Evolutionary conservation across 2,888 invertebrate species (phyloP).

Genomic region (Drymonia ruficornis): DNA sequence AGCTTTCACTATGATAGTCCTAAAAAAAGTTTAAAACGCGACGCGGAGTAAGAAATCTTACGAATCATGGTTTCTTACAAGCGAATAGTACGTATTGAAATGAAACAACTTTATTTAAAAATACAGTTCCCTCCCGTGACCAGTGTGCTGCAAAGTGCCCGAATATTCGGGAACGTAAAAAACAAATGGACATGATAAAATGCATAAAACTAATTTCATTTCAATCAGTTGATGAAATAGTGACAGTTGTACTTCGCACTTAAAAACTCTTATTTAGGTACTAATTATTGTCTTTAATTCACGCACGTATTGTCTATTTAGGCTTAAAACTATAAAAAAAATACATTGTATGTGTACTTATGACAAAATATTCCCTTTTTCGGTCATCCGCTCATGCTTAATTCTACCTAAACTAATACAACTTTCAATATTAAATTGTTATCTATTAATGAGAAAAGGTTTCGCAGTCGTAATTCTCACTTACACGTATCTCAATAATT

Average conservation of each 20-base stretch:
- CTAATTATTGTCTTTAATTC: neutral
- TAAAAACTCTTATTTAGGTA: neutral
- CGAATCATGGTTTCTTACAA: too few relatives aligned
- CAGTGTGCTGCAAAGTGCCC: neutral
- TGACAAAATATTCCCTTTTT: slow-evolving; percentile 1
- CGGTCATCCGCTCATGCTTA: slow-evolving; percentile 4
- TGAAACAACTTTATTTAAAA: neutral
- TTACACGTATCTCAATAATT: slow-evolving; percentile 25
- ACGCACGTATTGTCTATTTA: neutral
- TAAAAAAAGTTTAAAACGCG: neutral
- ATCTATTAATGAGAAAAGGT: slow-evolving; percentile 19
- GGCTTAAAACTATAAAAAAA: slow-evolving; percentile 2
- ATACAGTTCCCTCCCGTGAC: neutral
- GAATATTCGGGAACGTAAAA: neutral
- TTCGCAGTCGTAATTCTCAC: slow-evolving; percentile 24
- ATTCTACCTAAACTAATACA: slow-evolving; percentile 6
- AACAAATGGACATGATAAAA: slow-evolving; percentile 2
- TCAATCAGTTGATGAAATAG: neutral
- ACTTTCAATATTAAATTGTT: slow-evolving; percentile 8
- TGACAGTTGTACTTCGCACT: neutral
- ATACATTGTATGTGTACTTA: slow-evolving; percentile 7
- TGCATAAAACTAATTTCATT: neutral
- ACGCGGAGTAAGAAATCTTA: too few relatives aligned
- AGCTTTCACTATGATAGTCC: neutral
- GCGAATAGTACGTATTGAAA: neutral